Percentiles rank a stretch among this genome's conserved stretches.
These are phyloP conservation scores for Cyprinella venusta DNA, from an alignment of 2,797 vertebrate species.

Conservation along the genomic window DNA sequence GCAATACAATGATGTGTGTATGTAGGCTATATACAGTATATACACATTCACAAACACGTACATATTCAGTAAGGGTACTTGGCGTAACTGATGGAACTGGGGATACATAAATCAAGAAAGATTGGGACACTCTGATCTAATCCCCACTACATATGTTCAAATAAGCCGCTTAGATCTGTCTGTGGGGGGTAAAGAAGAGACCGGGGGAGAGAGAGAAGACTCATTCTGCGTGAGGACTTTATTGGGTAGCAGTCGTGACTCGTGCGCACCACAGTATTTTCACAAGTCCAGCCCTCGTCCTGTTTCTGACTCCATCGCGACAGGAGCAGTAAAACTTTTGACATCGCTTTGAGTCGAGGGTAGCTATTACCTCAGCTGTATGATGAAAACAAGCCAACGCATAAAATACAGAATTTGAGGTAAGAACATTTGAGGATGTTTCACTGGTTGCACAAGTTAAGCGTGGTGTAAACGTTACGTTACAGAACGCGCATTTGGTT, in stretches of 20 bases:
- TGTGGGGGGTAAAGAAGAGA: neutral
- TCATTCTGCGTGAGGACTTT: neutral
- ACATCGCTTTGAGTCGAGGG: slow-evolving; percentile 7
- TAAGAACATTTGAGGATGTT: neutral
- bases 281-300: slow-evolving; percentile 31
- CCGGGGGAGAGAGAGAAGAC: neutral
- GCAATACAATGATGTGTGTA: too few species aligned
- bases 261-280: slow-evolving; percentile 16
- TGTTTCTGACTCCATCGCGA: slow-evolving; percentile 9
- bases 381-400: slow-evolving; percentile 5
- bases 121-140: slow-evolving; percentile 4
- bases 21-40: too few species aligned
- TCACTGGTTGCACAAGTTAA: neutral
- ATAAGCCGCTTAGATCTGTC: slow-evolving; percentile 35
- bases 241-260: slow-evolving; percentile 7
- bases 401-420: neutral
- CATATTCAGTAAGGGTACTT: neutral
- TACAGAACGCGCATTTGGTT: neutral
- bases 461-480: neutral
- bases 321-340: slow-evolving; percentile 28
- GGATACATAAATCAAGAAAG: neutral
- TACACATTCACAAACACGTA: too few species aligned
- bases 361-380: neutral
- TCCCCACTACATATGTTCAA: slow-evolving; percentile 35
- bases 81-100: neutral